Evolutionary conservation across 1,140 invertebrate genomes (phyloP).

Genomic region (Centruroides vittatus): DNA sequence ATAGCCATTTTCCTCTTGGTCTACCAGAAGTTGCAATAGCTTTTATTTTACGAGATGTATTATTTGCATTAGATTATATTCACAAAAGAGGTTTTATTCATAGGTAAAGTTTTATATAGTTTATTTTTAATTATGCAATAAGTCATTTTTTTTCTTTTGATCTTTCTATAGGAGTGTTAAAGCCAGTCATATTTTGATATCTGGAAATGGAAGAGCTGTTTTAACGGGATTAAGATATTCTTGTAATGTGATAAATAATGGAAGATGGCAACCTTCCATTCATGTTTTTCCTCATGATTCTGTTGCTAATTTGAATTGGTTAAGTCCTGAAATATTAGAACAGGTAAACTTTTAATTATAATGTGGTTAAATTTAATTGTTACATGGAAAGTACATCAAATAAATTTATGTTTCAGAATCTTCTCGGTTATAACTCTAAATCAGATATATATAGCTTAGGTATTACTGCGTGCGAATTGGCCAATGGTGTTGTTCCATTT

Average conservation of each 20-base stretch:
- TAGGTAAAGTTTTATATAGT: slow-evolving; percentile 28
- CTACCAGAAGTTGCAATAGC: slow-evolving; percentile 65
- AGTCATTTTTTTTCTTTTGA: slow-evolving; percentile 19
- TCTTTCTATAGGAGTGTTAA: slow-evolving; percentile 45
- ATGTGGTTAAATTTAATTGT: slow-evolving; percentile 39
- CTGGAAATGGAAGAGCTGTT: slow-evolving; percentile 47
- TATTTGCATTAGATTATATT: slow-evolving; percentile 65
- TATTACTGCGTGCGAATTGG: slow-evolving; percentile 72
- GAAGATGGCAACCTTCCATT: slow-evolving; percentile 47
- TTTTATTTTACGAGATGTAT: slow-evolving; percentile 59
- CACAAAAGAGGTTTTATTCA: slow-evolving; percentile 73
- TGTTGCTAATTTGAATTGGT: slow-evolving; percentile 61
- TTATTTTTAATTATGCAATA: slow-evolving; percentile 1
- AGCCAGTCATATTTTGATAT: slow-evolving; percentile 68
- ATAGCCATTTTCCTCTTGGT: slow-evolving; percentile 57
- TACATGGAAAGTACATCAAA: not conserved
- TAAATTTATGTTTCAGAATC: slow-evolving; percentile 41
- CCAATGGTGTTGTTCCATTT: slow-evolving; percentile 76
- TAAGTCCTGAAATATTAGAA: slow-evolving; percentile 78
- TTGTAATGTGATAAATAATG: slow-evolving; percentile 51
- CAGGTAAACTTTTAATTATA: too few species aligned
- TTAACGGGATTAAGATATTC: slow-evolving; percentile 63
- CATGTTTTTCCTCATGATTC: slow-evolving; percentile 56
- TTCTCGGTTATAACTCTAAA: slow-evolving; percentile 71
- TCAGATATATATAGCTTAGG: slow-evolving; percentile 84